These are phyloP conservation scores for Lasioglossum morio DNA, from an alignment of 2,888 invertebrate species.

Conservation along the genomic window DNA sequence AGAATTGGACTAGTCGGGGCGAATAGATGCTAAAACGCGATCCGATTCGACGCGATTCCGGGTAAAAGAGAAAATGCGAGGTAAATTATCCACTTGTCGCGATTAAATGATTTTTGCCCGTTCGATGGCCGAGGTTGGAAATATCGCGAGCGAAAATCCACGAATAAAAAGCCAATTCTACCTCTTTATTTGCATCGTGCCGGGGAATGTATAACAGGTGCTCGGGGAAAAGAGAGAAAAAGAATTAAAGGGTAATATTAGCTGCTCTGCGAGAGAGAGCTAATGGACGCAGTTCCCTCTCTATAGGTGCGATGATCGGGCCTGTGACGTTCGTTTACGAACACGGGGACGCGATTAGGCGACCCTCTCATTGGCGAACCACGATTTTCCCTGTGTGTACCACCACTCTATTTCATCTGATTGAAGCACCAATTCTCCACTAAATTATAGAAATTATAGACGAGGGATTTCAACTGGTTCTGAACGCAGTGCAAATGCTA, in stretches of 20 bases:
- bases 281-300: background rate
- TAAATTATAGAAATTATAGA: background rate
- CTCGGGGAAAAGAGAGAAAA: background rate
- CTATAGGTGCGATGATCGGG: background rate
- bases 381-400: background rate
- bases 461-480: no score
- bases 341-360: background rate
- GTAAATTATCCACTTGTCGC: conserved; percentile 1
- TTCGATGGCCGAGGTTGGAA: background rate
- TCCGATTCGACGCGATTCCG: background rate
- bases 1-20: no score
- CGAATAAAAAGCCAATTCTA: background rate
- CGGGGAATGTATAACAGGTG: conserved; percentile 1
- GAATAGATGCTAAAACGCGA: background rate
- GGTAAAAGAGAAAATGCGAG: background rate
- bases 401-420: background rate
- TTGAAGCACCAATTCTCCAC: background rate
- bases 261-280: background rate
- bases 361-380: background rate
- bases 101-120: background rate
- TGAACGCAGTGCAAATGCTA: no score
- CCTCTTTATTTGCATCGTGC: background rate
- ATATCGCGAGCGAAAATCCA: background rate
- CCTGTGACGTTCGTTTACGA: background rate
- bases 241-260: background rate